Evolutionary conservation across 53 echinoderm and acorn worm species (phyloP).

Genomic region (Temnopleurus reevesii): DNA sequence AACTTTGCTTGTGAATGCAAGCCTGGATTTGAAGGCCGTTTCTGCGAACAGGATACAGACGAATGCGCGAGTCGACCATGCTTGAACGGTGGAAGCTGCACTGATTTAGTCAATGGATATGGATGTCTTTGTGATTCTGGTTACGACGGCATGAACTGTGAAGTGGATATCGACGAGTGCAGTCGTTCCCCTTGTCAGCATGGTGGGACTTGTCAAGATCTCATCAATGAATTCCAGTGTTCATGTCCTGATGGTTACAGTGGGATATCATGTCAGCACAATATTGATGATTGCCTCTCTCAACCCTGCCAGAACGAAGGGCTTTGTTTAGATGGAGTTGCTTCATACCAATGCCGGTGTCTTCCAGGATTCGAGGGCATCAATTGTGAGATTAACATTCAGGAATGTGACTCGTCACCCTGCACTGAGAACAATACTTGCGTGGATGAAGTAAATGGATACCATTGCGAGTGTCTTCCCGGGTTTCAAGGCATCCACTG

Average conservation of each 20-base stretch:
- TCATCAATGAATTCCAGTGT: constrained; percentile 1
- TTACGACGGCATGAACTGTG: constrained; percentile 4
- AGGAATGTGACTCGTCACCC: constrained; percentile 42
- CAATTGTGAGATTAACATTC: constrained; percentile 9
- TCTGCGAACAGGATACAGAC: constrained; percentile 9
- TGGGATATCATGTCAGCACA: background rate
- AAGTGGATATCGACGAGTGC: constrained; percentile 27
- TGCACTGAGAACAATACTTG: constrained; percentile 27
- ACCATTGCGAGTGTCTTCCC: constrained; percentile 29
- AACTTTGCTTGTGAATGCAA: constrained; percentile 4
- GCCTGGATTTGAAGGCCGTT: background rate
- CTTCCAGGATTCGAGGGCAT: constrained; percentile 40
- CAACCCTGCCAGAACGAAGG: constrained; percentile 25
- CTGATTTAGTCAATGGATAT: constrained; percentile 21
- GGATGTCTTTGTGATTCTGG: constrained; percentile 9
- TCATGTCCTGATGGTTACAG: background rate
- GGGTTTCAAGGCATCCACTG: constrained; percentile 23
- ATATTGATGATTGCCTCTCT: constrained; percentile 35
- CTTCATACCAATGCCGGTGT: constrained; percentile 12
- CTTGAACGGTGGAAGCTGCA: constrained; percentile 26
- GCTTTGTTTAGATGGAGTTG: background rate
- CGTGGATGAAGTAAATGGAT: constrained; percentile 33
- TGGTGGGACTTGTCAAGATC: constrained; percentile 21
- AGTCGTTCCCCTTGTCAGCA: background rate
- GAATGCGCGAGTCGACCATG: constrained; percentile 19